A percentile compares a stretch with the other conserved stretches of the same genome.
These are phyloP conservation scores for Papilio demoleus DNA, from an alignment of 2,888 invertebrate species.

Conservation along the genomic window DNA sequence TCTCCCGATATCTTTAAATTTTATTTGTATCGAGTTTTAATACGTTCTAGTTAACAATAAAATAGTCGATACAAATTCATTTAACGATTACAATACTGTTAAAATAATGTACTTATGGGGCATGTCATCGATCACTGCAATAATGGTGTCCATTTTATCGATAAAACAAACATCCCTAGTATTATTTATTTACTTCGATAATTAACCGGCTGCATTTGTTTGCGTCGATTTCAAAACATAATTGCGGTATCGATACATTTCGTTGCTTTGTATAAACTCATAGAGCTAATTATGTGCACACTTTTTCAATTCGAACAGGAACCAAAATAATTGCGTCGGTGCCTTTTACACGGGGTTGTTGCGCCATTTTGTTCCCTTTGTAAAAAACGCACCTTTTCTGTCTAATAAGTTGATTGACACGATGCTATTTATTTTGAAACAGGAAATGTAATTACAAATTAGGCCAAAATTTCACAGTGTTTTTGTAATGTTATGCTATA, in stretches of 20 bases:
- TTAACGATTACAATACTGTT: no score
- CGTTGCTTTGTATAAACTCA: constrained; percentile 76
- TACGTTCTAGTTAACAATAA: no score
- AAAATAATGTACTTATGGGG: no score
- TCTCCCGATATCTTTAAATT: no score
- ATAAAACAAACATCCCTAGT: constrained; percentile 51
- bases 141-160: constrained; percentile 34
- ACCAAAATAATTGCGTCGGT: constrained; percentile 67
- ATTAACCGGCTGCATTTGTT: constrained; percentile 72
- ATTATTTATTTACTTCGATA: constrained; percentile 55
- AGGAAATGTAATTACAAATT: constrained; percentile 49
- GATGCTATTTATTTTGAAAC: constrained; percentile 63
- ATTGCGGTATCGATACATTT: constrained; percentile 68
- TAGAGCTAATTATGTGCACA: constrained; percentile 75
- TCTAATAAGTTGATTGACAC: constrained; percentile 81
- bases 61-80: no score
- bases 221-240: constrained; percentile 71
- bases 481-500: constrained; percentile 5
- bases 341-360: constrained; percentile 50
- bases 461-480: not conserved
- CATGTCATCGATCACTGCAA: not conserved
- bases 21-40: no score
- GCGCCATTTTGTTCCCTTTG: constrained; percentile 49
- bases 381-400: constrained; percentile 60
- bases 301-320: constrained; percentile 56